Evolutionary conservation across 2,888 invertebrate species (phyloP).

Genomic region (Rhimphoctona megacephalus): DNA sequence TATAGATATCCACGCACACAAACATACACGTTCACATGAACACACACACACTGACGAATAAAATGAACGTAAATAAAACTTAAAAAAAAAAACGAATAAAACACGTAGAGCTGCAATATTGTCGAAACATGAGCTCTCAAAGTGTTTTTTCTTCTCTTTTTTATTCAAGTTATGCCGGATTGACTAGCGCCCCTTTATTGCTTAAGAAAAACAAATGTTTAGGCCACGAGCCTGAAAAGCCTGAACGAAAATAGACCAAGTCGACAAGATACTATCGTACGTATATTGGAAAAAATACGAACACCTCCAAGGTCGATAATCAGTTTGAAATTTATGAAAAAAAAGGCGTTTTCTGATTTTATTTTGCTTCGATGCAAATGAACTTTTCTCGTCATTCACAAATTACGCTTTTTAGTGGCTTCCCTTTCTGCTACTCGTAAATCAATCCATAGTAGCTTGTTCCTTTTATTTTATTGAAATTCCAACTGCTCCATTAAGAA

Average conservation of each 20-base stretch:
- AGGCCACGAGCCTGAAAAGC: not conserved
- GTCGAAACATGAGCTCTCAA: conserved; percentile 39
- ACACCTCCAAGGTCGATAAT: conserved; percentile 21
- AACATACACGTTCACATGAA: conserved; percentile 18
- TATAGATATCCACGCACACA: conserved; percentile 27
- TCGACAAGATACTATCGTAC: conserved; percentile 47
- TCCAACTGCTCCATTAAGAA: not conserved
- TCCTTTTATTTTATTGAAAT: not conserved
- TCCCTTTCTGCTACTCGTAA: not conserved
- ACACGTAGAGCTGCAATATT: conserved; percentile 31
- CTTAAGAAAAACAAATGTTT: conserved; percentile 5
- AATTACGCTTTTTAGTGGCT: not conserved
- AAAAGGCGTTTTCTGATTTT: not conserved
- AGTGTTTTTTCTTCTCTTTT: conserved; percentile 38
- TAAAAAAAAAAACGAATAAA: conserved; percentile 8
- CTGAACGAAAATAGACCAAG: not conserved
- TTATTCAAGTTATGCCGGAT: conserved; percentile 45
- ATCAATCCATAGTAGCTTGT: not conserved
- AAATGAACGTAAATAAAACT: conserved; percentile 5
- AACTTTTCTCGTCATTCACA: not conserved
- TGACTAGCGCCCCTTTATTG: conserved; percentile 39
- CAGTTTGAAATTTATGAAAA: conserved; percentile 4
- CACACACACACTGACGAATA: conserved; percentile 1
- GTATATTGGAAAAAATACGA: conserved; percentile 66
- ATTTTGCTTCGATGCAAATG: not conserved